Percentiles rank a stretch among this genome's conserved stretches.
Conservation (phyloP, 2,888 invertebrate species). For the Parelbella ahira region DNA sequence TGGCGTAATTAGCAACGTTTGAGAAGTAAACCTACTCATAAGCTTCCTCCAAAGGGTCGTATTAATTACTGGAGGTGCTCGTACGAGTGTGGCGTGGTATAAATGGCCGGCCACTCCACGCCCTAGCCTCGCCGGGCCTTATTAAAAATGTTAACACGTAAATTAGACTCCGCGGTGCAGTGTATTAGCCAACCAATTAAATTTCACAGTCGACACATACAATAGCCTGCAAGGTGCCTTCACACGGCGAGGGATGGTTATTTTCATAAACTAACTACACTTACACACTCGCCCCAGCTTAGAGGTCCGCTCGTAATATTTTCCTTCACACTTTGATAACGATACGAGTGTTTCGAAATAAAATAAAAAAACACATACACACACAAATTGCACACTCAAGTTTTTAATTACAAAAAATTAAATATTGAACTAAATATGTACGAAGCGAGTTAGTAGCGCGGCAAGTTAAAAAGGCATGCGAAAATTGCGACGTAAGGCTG, state of each 20-base stretch:
- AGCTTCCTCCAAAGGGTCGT: slow-evolving; percentile 75
- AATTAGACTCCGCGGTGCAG: slow-evolving; percentile 68
- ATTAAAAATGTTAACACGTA: slow-evolving; percentile 80
- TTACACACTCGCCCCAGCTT: slow-evolving; percentile 37
- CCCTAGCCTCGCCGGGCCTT: slow-evolving; percentile 72
- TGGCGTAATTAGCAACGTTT: slow-evolving; percentile 74
- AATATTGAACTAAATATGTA: slow-evolving; percentile 59
- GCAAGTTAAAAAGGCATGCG: slow-evolving; percentile 73
- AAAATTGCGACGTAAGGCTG: slow-evolving; percentile 76
- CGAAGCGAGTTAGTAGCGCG: slow-evolving; percentile 55
- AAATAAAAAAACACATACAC: too few species aligned
- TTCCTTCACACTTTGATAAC: slow-evolving; percentile 48
- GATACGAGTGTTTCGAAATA: slow-evolving; percentile 44
- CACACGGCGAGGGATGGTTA: slow-evolving; percentile 44
- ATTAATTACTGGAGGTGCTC: slow-evolving; percentile 77
- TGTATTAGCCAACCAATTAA: slow-evolving; percentile 78
- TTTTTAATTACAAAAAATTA: slow-evolving; percentile 58
- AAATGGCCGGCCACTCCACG: slow-evolving; percentile 77
- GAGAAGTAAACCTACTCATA: slow-evolving; percentile 78
- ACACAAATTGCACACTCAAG: slow-evolving; percentile 46
- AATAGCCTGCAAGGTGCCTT: slow-evolving; percentile 54
- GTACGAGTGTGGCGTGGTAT: slow-evolving; percentile 61
- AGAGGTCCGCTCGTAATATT: slow-evolving; percentile 39
- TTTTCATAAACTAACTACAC: slow-evolving; percentile 40
- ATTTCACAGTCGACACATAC: slow-evolving; percentile 62